Percentiles rank a stretch among this genome's conserved stretches.
phyloP scores from a whole-genome alignment of 2,888 invertebrate species.

The Drosophila greeni region DNA sequence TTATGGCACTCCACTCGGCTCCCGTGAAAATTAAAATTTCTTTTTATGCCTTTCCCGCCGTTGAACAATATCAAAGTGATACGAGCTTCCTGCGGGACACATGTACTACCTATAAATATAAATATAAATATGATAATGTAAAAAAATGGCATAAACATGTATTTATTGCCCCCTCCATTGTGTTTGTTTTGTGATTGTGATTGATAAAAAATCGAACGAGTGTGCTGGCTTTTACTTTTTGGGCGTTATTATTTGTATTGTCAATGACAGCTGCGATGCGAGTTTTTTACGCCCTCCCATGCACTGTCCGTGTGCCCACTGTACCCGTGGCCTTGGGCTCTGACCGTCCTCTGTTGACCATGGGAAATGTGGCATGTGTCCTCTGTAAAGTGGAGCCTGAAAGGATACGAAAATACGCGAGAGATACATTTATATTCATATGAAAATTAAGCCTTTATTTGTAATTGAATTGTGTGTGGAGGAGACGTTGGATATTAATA shows the following conservation, averaged over 20 bases:
- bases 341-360: constrained; percentile 15
- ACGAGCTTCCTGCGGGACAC: constrained; percentile 33
- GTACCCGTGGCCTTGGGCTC: constrained; percentile 40
- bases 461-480: constrained; percentile 30
- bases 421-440: constrained; percentile 37
- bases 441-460: constrained; percentile 47
- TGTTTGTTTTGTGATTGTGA: constrained; percentile 72
- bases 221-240: constrained; percentile 49
- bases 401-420: constrained; percentile 12
- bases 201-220: constrained; percentile 64
- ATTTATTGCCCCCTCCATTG: constrained; percentile 21
- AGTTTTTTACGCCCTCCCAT: constrained; percentile 20
- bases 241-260: constrained; percentile 44
- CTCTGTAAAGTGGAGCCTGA: constrained; percentile 21
- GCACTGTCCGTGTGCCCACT: constrained; percentile 13
- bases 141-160: constrained; percentile 65
- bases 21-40: constrained; percentile 58
- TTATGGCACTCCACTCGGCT: constrained; percentile 43
- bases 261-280: constrained; percentile 53
- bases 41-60: constrained; percentile 31
- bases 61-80: constrained; percentile 35
- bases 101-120: constrained; percentile 48
- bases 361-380: constrained; percentile 45
- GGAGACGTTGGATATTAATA: constrained; percentile 1
- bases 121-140: constrained; percentile 45